phyloP scores from a whole-genome alignment of 2,797 vertebrate species.

The Ctenopoma kingsleyae region DNA sequence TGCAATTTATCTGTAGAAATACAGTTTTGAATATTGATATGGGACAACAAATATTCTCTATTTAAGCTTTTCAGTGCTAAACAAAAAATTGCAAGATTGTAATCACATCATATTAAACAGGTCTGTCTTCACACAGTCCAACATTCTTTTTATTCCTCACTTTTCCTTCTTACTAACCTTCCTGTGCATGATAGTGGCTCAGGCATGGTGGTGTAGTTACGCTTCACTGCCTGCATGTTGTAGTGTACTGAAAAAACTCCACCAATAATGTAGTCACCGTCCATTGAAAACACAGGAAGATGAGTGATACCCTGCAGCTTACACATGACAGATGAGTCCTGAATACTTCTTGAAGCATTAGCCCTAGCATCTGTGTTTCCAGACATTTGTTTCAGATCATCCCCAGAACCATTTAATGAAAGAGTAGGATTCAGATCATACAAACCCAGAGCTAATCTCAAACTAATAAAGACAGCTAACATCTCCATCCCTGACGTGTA shows the following conservation, averaged over 20 bases:
- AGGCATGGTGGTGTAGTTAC: constrained; percentile 47
- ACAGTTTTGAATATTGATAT: too few relatives aligned
- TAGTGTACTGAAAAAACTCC: constrained; percentile 62
- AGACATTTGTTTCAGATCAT: not conserved
- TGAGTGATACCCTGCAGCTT: constrained; percentile 29
- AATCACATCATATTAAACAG: not conserved
- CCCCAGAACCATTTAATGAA: not conserved
- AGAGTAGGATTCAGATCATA: not conserved
- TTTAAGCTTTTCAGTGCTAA: too few relatives aligned
- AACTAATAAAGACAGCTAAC: too few relatives aligned
- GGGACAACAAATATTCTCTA: too few relatives aligned
- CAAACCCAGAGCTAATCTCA: too few relatives aligned
- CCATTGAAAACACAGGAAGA: constrained; percentile 44
- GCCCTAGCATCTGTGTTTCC: not conserved
- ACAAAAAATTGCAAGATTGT: not conserved
- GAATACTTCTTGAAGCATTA: not conserved
- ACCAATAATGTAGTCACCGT: constrained; percentile 67
- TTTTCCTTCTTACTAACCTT: constrained; percentile 46
- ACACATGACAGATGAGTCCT: constrained; percentile 28
- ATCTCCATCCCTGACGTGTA: too few relatives aligned
- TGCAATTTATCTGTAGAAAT: too few relatives aligned
- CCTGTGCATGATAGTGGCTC: constrained; percentile 50
- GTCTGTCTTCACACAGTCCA: not conserved
- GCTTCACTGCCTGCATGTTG: constrained; percentile 36
- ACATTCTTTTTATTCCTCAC: not conserved